These are phyloP conservation scores for Druon quercuslanigerum DNA, from an alignment of 1,140 invertebrate species.

Conservation along the genomic window DNA sequence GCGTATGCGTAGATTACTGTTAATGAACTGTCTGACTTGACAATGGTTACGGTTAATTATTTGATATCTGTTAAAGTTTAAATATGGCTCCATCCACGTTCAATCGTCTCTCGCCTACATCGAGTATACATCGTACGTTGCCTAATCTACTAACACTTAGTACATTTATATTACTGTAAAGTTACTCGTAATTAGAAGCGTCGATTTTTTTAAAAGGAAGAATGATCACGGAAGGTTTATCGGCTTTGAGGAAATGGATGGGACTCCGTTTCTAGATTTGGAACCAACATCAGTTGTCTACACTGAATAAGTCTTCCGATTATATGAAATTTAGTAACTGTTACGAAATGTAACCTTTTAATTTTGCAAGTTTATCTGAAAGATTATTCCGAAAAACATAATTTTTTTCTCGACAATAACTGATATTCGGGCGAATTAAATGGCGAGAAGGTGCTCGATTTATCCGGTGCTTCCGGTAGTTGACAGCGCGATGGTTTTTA, in stretches of 20 bases:
- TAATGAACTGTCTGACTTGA: slow-evolving; percentile 71
- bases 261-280: background rate
- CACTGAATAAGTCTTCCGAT: slow-evolving; percentile 2
- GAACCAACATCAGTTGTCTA: background rate
- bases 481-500: slow-evolving; percentile 57
- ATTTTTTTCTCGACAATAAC: too few relatives aligned
- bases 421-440: background rate
- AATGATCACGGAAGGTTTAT: slow-evolving; percentile 41
- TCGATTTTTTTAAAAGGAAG: slow-evolving; percentile 42
- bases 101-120: slow-evolving; percentile 63
- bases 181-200: slow-evolving; percentile 66
- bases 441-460: slow-evolving; percentile 51
- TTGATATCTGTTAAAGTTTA: slow-evolving; percentile 69
- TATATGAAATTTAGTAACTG: background rate
- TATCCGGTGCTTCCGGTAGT: slow-evolving; percentile 55
- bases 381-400: too few relatives aligned
- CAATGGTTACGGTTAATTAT: slow-evolving; percentile 72
- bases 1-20: slow-evolving; percentile 71
- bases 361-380: too few relatives aligned
- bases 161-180: slow-evolving; percentile 72
- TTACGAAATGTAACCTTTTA: too few relatives aligned
- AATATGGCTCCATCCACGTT: slow-evolving; percentile 69
- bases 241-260: slow-evolving; percentile 34
- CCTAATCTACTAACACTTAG: slow-evolving; percentile 74
- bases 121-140: slow-evolving; percentile 73